Base-by-base conservation (phyloP, 2,797 vertebrate genomes). In the Leptatherina wallacei region DNA sequence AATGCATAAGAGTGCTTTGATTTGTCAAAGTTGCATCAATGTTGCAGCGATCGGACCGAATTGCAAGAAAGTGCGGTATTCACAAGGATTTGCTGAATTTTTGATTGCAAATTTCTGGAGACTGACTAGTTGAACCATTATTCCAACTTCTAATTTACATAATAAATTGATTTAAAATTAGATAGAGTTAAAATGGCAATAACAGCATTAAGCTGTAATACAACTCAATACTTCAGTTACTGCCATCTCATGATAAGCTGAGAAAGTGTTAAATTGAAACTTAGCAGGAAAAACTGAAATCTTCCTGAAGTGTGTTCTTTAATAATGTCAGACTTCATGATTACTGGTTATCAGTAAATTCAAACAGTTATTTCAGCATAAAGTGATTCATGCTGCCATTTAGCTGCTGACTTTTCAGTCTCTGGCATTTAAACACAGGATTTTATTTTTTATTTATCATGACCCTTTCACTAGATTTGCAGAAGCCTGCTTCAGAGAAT, bases 381-480 rank as follows among this genome's bases (percentile, higher is more conserved):
- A n/a, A 35, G 33, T 35, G 33, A 59, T 24, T 36, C 22, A 22
- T 36, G 57, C n/a, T 59, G 57, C 57, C 57, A 54, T 56, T 54
- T 54, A 27, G 52, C 22, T 20, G 3, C 24, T 20, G 38, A 30
- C 18, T 14, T 42, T 65, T 56, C 64, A 55, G 64, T 29, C 20
- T 40, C 35, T 0, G 0, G 64, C 9, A 65, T 36, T 38, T 27
- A 54, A 54, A 54, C n/a, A 49, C 20, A 8, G 56, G 51, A 13
- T 27, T 54, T 54, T 54, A 54, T 56, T 24, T 27, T 27, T 27
- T 27, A 27, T 27, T 27, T 27, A 27, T 27, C 24, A 54, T 13
- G 4, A 20, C 27, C 29, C 27, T 18, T 56, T 32, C 13, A 30
- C 30, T 56, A 18, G 7, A 32, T 18, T 30, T 9, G 54, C 8